Percentiles rank a stretch among this genome's conserved stretches.
phyloP scores from a whole-genome alignment of 2,113 vertebrate genomes.

The Polyodon spathula region DNA sequence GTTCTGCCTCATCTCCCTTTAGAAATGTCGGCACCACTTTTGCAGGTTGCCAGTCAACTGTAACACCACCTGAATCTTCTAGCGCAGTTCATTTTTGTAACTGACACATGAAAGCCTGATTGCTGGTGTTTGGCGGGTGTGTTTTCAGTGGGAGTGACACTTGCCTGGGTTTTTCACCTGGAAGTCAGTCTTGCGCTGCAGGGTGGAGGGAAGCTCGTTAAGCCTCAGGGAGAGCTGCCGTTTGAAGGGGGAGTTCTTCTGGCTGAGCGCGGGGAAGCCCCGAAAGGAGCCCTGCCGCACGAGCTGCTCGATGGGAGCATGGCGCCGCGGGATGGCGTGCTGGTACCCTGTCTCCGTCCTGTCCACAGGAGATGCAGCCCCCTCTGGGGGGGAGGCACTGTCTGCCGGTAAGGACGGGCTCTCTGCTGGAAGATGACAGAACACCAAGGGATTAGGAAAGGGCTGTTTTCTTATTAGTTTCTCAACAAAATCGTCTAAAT shows the following conservation, averaged over 20 bases:
- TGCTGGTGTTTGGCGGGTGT: neutral
- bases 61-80: too few relatives aligned
- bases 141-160: constrained; percentile 14
- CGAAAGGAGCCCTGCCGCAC: constrained; percentile 85
- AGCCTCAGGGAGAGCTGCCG: constrained; percentile 81
- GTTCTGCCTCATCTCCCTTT: too few relatives aligned
- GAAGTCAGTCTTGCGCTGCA: constrained; percentile 77
- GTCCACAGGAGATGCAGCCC: constrained; percentile 64
- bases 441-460: neutral
- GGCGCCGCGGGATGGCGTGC: constrained; percentile 77
- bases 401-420: constrained; percentile 53
- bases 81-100: too few relatives aligned
- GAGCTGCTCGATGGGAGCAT: constrained; percentile 82
- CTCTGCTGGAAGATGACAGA: constrained; percentile 29
- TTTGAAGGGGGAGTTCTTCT: constrained; percentile 88
- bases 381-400: constrained; percentile 65
- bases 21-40: too few relatives aligned
- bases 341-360: constrained; percentile 63
- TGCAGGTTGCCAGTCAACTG: too few relatives aligned
- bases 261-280: constrained; percentile 79
- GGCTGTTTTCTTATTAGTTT: too few relatives aligned
- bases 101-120: too few relatives aligned
- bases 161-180: constrained; percentile 71
- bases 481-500: too few relatives aligned
- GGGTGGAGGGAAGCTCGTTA: constrained; percentile 80